Base-by-base conservation (phyloP, 2,113 vertebrate genomes). In the Phoxinus phoxinus region DNA sequence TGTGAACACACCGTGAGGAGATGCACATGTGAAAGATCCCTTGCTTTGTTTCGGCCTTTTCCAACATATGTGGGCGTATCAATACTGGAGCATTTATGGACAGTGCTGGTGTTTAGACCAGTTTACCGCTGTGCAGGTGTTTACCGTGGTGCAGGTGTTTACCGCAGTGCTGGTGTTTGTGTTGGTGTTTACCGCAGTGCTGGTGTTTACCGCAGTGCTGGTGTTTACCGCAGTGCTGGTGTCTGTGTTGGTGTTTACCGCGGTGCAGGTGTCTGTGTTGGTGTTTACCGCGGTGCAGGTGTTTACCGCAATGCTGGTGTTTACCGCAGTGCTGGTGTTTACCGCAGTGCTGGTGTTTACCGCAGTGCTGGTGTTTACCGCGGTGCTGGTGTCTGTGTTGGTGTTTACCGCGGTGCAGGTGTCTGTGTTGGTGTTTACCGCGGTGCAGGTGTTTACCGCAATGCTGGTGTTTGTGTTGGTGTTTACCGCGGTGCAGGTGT, bases 341-440 rank as follows among this genome's bases (percentile, higher is more conserved):
- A n/a, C n/a, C n/a, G n/a, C n/a, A n/a, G n/a, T n/a, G n/a, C n/a
- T n/a, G n/a, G 32, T 35, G 32, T 2, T 1, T 30, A n/a, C n/a
- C n/a, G n/a, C n/a, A n/a, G 30, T 35, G 81, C 72, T 75, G 92
- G 95, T 94, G 3, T 91, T 94, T 86, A 88, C 84, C 86, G 85
- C 76, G 6, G n/a, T 23, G 63, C 35, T 89, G 88, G 65, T n/a
- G n/a, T n/a, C n/a, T n/a, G n/a, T n/a, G n/a, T n/a, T n/a, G n/a
- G 95, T 94, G 3, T 91, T 94, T 87, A 88, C 84, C 86, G 85
- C 74, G 5, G 25, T 25, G 61, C 35, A 89, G 88, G 65, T 80
- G 80, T 30, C 2, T 30, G 30, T 30, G 1, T 2, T 35, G 32
- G 32, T n/a, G n/a, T n/a, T n/a, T n/a, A n/a, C n/a, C n/a, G n/a